Base-by-base conservation (phyloP, 1,140 invertebrate species). In the Hyposmocoma kahamanoa region DNA sequence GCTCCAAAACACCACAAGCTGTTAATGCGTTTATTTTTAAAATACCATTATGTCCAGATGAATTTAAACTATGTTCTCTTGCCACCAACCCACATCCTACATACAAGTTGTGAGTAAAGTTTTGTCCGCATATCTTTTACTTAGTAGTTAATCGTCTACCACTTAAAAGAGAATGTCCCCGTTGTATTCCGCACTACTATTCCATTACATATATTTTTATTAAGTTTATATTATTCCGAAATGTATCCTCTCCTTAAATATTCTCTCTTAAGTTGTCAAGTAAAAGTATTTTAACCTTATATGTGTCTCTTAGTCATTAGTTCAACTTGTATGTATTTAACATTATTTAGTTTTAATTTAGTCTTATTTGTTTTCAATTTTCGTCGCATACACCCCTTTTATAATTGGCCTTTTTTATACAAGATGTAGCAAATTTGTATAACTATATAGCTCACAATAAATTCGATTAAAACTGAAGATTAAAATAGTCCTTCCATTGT, bases 241-340 rank as follows among this genome's bases (percentile, higher is more conserved):
- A 6, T 13, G 13, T n/a, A 30, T 13, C 13, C 28, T 30, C 28
- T 30, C 2, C n/a, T 30, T 30, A 30, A 2, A 1, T 30, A n/a
- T 30, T 3, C 13, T 30, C 28, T n/a, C 6, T 30, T 30, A 2
- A 30, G 1, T 36, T 5, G 30, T n/a, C 6, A 34, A 34, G 3
- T 6, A 17, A 17, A 2, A 17, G 1, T 36, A n/a, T n/a, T n/a
- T n/a, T n/a, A n/a, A n/a, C n/a, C n/a, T n/a, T n/a, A n/a, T n/a
- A n/a, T n/a, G n/a, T n/a, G n/a, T n/a, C n/a, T n/a, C n/a, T n/a
- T n/a, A n/a, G n/a, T n/a, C n/a, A 26, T 6, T 2, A 36, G 15
- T 36, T 36, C 32, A 36, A 36, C 32, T 36, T 36, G 32, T 36
- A 36, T 8, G 32, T 36, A 36, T 10, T 36, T 36, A n/a, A n/a